These are phyloP conservation scores for Carcinoscorpius rotundicauda DNA, from an alignment of 1,140 invertebrate species.

Conservation along the genomic window DNA sequence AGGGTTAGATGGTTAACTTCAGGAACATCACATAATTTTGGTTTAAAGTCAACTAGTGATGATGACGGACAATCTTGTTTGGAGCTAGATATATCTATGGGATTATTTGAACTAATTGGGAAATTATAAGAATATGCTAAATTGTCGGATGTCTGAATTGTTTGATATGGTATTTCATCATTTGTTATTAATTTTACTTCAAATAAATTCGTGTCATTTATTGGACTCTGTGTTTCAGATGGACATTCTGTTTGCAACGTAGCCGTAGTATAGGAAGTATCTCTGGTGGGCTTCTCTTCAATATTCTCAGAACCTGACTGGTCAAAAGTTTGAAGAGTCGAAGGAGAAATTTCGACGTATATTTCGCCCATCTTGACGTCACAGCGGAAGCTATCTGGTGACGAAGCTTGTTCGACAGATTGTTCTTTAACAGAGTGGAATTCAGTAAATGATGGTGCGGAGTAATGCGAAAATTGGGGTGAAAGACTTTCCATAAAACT, in stretches of 20 bases:
- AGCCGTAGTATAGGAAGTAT: not conserved
- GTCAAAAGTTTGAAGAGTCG: too few species aligned
- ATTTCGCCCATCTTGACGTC: slow-evolving; percentile 10
- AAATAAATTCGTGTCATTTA: slow-evolving; percentile 40
- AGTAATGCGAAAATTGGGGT: slow-evolving; percentile 5
- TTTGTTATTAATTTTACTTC: slow-evolving; percentile 51
- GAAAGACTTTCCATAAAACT: slow-evolving; percentile 15
- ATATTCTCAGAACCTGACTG: not conserved
- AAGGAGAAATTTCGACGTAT: not conserved
- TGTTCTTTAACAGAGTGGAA: slow-evolving; percentile 17
- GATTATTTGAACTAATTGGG: not conserved
- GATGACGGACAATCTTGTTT: slow-evolving; percentile 52
- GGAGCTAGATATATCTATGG: too few species aligned
- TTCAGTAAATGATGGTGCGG: slow-evolving; percentile 15
- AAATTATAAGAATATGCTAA: slow-evolving; percentile 57
- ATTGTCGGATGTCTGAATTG: slow-evolving; percentile 65
- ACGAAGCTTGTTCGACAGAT: slow-evolving; percentile 18
- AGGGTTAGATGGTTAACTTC: too few species aligned
- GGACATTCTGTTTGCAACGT: slow-evolving; percentile 17
- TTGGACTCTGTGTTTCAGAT: slow-evolving; percentile 17
- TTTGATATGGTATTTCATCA: slow-evolving; percentile 55
- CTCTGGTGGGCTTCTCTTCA: slow-evolving; percentile 6
- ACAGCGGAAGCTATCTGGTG: slow-evolving; percentile 12
- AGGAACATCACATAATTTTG: not conserved
- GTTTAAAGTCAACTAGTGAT: slow-evolving; percentile 56